Evolutionary conservation across 2,113 vertebrate species (phyloP), one percentile per base, ranked within the genome.

Genomic region (Irena cyanogastra): DNA sequence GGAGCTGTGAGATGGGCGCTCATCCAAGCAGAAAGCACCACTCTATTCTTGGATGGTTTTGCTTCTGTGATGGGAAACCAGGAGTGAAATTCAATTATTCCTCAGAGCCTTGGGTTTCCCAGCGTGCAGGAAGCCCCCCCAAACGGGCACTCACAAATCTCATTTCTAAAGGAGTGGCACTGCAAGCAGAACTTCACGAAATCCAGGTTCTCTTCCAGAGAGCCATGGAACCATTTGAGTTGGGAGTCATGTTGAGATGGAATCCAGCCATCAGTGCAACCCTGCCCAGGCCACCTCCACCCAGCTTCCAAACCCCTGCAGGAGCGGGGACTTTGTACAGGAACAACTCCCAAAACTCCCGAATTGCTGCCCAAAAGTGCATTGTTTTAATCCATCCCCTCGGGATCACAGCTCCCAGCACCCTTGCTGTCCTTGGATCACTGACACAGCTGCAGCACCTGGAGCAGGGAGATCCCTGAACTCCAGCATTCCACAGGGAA

Each of bases 221-320:
- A 17, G 30, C 3, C 11, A 1, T 0, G 30, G 87, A 8, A 11
- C 12, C 1, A 1, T 30, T 17, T 1, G 33, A 4, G 53, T 0
- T 60, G 69, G 69, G 41, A 41, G 41, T n/a, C 5, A 2, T 4
- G 15, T 8, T 6, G 2, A 3, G 52, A 6, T 47, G 16, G 47
- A 68, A 60, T 16, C 39, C 47, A 31, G 0, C 4, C 18, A 8
- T 31, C 10, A 16, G 20, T 3, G 4, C 11, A 24, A 6, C 4
- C 0, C 44, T 66, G 44, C 65, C 28, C 7, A 41, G 74, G 49
- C 20, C 41, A 12, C 47, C 31, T 7, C 18, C 42, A 11, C 12
- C 27, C 37, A 20, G 33, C 52, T 13, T 1, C n/a, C 60, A 53
- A 4, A 59, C 0, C 53, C 69, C 61, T 7, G 18, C 47, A n/a